Evolutionary conservation across 2,888 invertebrate genomes (phyloP).

Genomic region (Synergus laeviventris): DNA sequence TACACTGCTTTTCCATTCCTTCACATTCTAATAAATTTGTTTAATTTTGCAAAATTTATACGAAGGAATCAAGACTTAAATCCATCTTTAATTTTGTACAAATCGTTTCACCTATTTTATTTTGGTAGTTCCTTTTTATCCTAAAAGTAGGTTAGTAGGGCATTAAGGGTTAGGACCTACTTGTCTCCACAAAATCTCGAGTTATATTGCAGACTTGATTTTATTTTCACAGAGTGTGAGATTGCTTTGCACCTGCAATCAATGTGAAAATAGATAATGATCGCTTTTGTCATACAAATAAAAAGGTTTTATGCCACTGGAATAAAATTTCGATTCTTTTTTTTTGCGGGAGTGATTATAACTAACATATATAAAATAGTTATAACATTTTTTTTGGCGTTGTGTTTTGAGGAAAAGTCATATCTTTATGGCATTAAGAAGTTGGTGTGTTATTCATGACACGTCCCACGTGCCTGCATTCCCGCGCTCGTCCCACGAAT

Average conservation of each 20-base stretch:
- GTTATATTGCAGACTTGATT: background rate
- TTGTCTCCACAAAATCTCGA: too few species aligned
- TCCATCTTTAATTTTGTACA: too few species aligned
- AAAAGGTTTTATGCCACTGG: background rate
- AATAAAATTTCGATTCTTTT: conserved; percentile 3
- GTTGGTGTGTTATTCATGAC: conserved; percentile 59
- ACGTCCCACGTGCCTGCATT: conserved; percentile 69
- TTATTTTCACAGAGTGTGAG: background rate
- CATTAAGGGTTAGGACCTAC: background rate
- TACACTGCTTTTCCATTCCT: too few species aligned
- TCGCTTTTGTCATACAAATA: too few species aligned
- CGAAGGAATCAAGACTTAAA: too few species aligned
- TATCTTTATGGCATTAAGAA: conserved; percentile 20
- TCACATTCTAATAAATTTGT: too few species aligned
- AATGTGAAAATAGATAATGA: too few species aligned
- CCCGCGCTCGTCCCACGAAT: conserved; percentile 66
- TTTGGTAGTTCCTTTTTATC: too few species aligned
- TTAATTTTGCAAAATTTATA: too few species aligned
- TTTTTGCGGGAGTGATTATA: background rate
- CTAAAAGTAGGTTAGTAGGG: background rate
- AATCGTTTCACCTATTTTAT: too few species aligned
- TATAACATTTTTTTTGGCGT: conserved; percentile 19
- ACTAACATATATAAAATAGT: conserved; percentile 4
- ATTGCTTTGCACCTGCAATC: too few species aligned
- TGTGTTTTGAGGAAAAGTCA: conserved; percentile 7